Evolutionary conservation across 2,113 vertebrate genomes (phyloP), one percentile per base, ranked within the genome.

Genomic region (Aspiorhynchus laticeps): DNA sequence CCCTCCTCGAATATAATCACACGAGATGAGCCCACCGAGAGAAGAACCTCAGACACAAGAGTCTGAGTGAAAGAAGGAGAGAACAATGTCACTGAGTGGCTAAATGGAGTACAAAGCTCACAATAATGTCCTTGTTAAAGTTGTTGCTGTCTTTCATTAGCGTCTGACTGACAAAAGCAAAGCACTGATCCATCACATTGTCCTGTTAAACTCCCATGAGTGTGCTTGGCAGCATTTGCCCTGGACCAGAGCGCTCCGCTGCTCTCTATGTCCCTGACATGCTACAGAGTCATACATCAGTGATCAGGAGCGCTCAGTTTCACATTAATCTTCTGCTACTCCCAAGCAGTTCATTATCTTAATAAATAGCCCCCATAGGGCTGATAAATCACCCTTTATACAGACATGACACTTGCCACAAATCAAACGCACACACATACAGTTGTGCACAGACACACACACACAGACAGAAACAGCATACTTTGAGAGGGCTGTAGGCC

Each of bases 401-500:
- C 48, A 84, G 67, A 74, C 51, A 59, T 74, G 83, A 74, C 83
- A 84, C 14, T 59, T 26, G 15, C 46, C 69, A 84, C 83, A 84
- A 84, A 84, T 84, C 83, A 84, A 26, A 41, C 46, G 31, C 41
- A 65, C 80, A 31, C 59, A 46, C 80, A 41, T 10, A 10, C 69
- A 75, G 11, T 65, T 31, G 63, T 31, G 10, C 76, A 48, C 38
- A 46, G 8, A 26, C 75, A 33, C 28, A 33, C 15, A 17, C 36
- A 17, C 46, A 2, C 36, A 38, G 28, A 83, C 31, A 87, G 41
- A 69, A 4, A 69, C 43, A 36, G 88, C 90, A 86, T 86, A 96
- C 94, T 93, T 92, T 91, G n/a, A 95, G 90, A 36, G 91, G 92
- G 65, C 91, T 92, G 82, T 95, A 94, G 86, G 95, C 89, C 75